A percentile compares a stretch with the other conserved stretches of the same genome.
phyloP scores from a whole-genome alignment of 2,113 vertebrate species.

The Halcyon malimbica region DNA sequence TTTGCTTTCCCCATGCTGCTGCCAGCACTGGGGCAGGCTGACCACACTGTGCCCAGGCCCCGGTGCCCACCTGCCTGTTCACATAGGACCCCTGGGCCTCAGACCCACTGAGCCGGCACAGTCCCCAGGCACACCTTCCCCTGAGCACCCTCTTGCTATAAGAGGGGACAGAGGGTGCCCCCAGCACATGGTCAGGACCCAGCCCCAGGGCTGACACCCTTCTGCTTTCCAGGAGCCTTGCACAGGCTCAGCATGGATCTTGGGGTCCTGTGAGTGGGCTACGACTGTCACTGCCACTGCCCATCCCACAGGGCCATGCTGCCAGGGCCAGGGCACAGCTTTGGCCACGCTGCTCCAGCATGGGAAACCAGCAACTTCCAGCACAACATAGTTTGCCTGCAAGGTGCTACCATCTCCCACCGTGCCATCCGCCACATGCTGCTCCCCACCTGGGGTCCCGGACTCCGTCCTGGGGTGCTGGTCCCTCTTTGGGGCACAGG shows the following conservation, averaged over 20 bases:
- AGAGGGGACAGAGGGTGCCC: not conserved
- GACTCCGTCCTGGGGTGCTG: not conserved
- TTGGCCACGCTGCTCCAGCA: fast-evolving
- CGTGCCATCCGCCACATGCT: fast-evolving
- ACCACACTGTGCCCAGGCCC: not conserved
- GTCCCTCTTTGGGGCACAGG: not conserved
- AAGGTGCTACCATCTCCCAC: fast-evolving
- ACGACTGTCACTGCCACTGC: not conserved
- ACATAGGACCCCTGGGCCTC: not conserved
- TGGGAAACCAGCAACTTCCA: not conserved
- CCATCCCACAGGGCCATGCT: fast-evolving
- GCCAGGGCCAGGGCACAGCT: not conserved
- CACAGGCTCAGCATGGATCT: fast-evolving
- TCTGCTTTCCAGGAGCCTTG: not conserved
- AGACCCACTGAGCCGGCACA: fast-evolving
- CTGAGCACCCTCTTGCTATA: not conserved
- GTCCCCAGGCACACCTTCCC: not conserved
- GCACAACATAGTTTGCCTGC: fast-evolving
- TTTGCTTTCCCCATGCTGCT: not conserved
- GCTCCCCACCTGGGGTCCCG: not conserved
- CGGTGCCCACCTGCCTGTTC: not conserved
- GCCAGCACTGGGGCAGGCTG: not conserved
- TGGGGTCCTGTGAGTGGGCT: fast-evolving
- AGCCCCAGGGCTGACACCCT: too few species aligned
- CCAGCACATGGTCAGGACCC: not conserved